phyloP scores from a whole-genome alignment of 2,797 vertebrate species.

The Ara ararauna region DNA sequence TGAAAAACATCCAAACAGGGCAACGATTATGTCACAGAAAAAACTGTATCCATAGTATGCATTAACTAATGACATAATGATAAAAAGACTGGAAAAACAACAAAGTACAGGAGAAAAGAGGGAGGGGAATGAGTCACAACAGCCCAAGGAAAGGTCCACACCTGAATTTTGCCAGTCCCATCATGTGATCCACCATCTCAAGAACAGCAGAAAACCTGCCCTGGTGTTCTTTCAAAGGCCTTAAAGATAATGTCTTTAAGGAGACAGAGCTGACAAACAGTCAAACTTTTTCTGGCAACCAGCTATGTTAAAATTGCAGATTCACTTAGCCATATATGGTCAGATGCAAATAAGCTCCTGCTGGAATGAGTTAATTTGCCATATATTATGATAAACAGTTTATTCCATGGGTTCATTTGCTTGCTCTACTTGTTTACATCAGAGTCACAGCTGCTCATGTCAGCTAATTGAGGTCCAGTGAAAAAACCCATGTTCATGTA shows the following conservation, averaged over 20 bases:
- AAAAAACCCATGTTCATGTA: neutral
- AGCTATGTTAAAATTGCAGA: neutral
- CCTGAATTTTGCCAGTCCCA: neutral
- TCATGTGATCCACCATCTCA: neutral
- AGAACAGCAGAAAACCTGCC: neutral
- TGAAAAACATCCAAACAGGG: neutral
- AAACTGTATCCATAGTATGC: rapidly evolving
- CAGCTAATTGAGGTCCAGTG: neutral
- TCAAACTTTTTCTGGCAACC: neutral
- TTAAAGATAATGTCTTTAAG: neutral
- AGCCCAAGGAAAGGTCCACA: neutral
- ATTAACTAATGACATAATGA: neutral
- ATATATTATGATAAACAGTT: neutral
- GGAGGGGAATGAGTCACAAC: neutral
- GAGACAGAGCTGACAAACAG: neutral
- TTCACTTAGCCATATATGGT: neutral
- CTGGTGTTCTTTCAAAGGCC: neutral
- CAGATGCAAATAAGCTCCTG: neutral
- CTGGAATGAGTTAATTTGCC: neutral
- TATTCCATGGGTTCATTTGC: neutral
- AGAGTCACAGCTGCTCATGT: neutral
- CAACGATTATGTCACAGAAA: neutral
- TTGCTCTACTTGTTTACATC: neutral
- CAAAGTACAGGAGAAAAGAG: neutral
- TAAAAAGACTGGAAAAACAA: neutral